A percentile compares a stretch with the other conserved stretches of the same genome.
phyloP scores from a whole-genome alignment of 2,113 vertebrate genomes.

The Pristiophorus japonicus region DNA sequence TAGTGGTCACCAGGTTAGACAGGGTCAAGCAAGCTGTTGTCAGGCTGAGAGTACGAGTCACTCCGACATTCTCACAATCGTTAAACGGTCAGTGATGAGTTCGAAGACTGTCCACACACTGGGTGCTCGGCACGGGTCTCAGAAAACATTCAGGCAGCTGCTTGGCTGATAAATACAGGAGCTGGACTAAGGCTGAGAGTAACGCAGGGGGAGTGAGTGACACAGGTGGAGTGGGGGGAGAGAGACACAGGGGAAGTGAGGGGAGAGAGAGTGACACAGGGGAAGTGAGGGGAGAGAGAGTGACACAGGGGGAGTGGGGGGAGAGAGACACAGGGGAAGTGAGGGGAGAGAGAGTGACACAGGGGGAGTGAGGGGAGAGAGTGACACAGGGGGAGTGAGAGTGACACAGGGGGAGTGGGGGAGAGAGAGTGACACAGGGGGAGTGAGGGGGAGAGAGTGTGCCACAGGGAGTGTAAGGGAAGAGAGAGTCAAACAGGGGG shows the following conservation, averaged over 20 bases:
- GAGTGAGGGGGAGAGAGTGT: neutral
- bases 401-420: neutral
- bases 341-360: no score
- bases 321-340: no score
- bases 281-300: neutral
- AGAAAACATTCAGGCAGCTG: neutral
- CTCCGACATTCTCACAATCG: no score
- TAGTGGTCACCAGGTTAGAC: neutral
- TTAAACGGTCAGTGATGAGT: neutral
- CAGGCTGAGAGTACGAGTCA: no score
- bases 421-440: neutral
- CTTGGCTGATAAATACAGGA: neutral
- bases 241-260: neutral
- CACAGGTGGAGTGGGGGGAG: neutral
- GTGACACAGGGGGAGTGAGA: neutral
- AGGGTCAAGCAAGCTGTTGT: no score
- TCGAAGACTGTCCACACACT: no score
- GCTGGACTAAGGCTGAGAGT: no score
- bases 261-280: no score
- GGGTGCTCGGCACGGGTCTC: neutral
- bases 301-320: neutral
- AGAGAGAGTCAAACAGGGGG: no score
- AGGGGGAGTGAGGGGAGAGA: neutral
- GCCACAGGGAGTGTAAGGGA: no score
- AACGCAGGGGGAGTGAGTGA: neutral